phyloP scores from a whole-genome alignment of 2,113 vertebrate genomes.

The Sclerurus mexicanus region DNA sequence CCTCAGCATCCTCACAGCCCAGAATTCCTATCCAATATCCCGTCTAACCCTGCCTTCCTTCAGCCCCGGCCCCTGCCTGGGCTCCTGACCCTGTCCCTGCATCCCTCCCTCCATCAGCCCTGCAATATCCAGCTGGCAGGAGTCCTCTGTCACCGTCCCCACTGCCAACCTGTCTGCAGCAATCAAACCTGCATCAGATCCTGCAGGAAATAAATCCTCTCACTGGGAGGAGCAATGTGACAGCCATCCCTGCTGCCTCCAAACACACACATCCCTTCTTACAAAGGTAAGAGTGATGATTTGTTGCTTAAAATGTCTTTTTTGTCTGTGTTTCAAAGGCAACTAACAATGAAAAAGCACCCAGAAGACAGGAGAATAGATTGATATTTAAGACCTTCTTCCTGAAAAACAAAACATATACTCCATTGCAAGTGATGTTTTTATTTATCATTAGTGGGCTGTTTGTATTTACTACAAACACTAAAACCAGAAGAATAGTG shows the following conservation, averaged over 20 bases:
- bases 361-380: background rate
- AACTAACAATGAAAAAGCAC: background rate
- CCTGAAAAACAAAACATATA: background rate
- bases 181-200: accelerated
- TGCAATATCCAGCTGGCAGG: accelerated
- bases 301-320: background rate
- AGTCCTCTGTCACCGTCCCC: background rate
- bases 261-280: background rate
- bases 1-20: background rate
- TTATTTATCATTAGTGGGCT: background rate
- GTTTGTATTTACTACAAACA: background rate
- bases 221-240: accelerated
- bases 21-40: background rate
- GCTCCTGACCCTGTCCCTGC: background rate
- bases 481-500: background rate
- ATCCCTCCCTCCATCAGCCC: background rate
- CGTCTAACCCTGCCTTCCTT: background rate
- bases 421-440: background rate
- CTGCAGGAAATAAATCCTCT: background rate
- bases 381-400: background rate
- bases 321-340: background rate
- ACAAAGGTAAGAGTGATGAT: background rate
- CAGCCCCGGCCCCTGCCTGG: background rate
- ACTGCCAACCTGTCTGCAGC: accelerated
- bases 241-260: background rate